Percentiles rank a stretch among this genome's conserved stretches.
Conservation (phyloP, 2,797 vertebrate species). For the Channallabes apus region DNA sequence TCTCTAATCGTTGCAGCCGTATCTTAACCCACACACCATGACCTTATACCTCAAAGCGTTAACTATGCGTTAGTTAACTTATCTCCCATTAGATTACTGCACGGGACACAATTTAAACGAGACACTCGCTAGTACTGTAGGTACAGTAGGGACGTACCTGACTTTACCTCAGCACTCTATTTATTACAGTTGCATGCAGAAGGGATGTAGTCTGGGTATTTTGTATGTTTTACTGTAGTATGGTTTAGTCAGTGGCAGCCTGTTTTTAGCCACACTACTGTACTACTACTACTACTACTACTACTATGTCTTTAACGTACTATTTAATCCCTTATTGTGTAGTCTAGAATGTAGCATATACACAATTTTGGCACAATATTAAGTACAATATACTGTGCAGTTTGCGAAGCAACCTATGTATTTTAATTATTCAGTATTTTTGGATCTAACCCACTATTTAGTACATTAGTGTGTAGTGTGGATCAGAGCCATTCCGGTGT, state of each 20-base stretch:
- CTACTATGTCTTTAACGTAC: background rate
- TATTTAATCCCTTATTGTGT: background rate
- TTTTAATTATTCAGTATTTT: background rate
- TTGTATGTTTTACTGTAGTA: background rate
- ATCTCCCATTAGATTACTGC: background rate
- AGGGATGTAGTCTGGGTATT: background rate
- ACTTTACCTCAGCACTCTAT: background rate
- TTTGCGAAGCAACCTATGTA: background rate
- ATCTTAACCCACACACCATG: background rate
- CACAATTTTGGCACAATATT: background rate
- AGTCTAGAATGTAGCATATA: background rate
- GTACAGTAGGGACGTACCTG: no score
- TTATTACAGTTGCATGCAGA: background rate
- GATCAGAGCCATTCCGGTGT: background rate
- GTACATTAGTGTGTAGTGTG: background rate
- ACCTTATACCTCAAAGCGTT: background rate
- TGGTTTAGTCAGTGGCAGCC: background rate
- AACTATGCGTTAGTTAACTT: background rate
- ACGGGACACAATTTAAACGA: background rate
- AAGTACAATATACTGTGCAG: background rate
- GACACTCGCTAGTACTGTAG: background rate
- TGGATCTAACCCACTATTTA: background rate
- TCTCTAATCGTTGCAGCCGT: background rate
- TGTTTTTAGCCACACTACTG: background rate
- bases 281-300: no score